Base-by-base conservation (phyloP, 2,797 vertebrate species). In the Diplodus sargus region DNA sequence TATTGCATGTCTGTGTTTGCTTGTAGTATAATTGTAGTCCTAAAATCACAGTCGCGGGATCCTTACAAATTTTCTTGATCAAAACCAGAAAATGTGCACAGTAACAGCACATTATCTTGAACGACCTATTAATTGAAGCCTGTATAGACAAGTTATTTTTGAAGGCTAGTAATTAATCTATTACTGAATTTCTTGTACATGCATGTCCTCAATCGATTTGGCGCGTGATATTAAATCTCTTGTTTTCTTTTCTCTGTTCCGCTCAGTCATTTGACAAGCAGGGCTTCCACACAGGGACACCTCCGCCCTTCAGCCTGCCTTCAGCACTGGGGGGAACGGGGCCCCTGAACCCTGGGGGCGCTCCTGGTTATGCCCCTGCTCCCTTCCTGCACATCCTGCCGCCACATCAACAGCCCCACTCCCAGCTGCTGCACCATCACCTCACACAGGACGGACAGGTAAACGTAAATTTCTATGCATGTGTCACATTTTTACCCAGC, bases 371-470 rank as follows among this genome's bases (percentile, higher is more conserved):
- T 0, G 97, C 95, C 7, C 97, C 97, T 4, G 94, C 96, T n/a
- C 97, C 97, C 0, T 98, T 98, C 90, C 93, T 99, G 25, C 98
- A 99, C 86, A 97, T 99, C 89, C 90, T 99, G 83, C 97, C 97
- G 17, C 96, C 96, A 0, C 98, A 99, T 92, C 98, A 99, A 95
- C 98, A 99, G 93, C 97, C 97, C 64, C 98, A 98, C 86, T 98
- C 98, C 30, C 98, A 98, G 95, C 90, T 99, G 94, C 91, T 99
- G 76, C 98, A 99, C 89, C 98, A 98, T 87, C 98, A 99, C 87
- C 96, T 99, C 49, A 95, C 97, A 49, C 98, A 97, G 91, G 98
- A 99, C 2, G 94, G 95, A 88, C 98, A 98, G 97, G 98, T 99
- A 91, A 76, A 94, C 88, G 2, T 1, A 65, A 47, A 1, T 28